These are phyloP conservation scores for Ceratosolen fusciceps DNA, from an alignment of 1,140 invertebrate species.

Conservation along the genomic window DNA sequence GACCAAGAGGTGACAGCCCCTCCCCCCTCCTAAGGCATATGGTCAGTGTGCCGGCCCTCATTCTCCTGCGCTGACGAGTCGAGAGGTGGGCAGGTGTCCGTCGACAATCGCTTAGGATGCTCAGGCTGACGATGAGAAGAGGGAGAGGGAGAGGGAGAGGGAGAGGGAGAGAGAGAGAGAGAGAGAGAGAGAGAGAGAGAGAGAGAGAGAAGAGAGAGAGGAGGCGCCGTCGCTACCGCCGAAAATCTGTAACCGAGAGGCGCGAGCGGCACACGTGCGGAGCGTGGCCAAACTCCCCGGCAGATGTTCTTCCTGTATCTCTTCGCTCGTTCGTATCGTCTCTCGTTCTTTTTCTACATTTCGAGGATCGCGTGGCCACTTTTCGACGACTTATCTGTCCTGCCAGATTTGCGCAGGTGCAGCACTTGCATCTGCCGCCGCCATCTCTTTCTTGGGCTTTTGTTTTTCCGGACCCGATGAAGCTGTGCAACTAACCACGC, in stretches of 20 bases:
- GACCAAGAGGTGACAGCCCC: neutral
- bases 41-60: no score
- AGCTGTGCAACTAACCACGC: neutral
- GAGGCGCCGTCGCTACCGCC: no score
- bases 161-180: neutral
- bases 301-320: neutral
- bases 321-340: neutral
- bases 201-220: no score
- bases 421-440: neutral
- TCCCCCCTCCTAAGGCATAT: neutral
- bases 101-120: neutral
- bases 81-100: neutral
- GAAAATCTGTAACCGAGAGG: neutral
- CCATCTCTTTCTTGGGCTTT: neutral
- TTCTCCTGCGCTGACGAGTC: no score
- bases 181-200: neutral
- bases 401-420: neutral
- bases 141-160: neutral
- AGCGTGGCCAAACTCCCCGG: neutral
- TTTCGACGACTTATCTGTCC: neutral
- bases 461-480: neutral
- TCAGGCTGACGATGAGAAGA: neutral
- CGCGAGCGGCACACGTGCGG: neutral
- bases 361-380: neutral
- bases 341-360: neutral